Evolutionary conservation across 2,888 invertebrate genomes (phyloP), one percentile per base, ranked within the genome.

Genomic region (Xylocampa areola): DNA sequence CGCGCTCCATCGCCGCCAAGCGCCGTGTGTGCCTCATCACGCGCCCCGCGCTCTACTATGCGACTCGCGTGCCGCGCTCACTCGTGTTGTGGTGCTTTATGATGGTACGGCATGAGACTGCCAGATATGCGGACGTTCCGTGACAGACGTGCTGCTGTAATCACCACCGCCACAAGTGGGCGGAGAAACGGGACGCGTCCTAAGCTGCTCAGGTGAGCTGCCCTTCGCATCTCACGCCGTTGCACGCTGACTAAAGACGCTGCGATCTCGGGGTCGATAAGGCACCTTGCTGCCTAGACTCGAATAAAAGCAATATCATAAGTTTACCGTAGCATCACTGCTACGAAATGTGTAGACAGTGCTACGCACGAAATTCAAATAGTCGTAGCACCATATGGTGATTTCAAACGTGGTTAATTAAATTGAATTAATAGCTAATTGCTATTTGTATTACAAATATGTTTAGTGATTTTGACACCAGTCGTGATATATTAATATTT

Each of bases 121-220:
- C 91, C 79, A 87, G 91, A 87, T 88, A 92, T 92, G 91, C 89
- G 91, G 92, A 91, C 92, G 92, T 91, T 87, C 89, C 90, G 90
- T 92, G 87, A 92, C 73, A 89, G 80, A 82, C 83, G 81, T 80
- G 79, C 79, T 73, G 79, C 77, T 70, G 78, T 80, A 79, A 82
- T 84, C 76, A 72, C 76, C 81, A 84, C 87, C 85, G 92, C 92
- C 86, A 92, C 93, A 91, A 92, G 92, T 93, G 92, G 91, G 90
- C 87, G 92, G 89, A 86, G 87, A 86, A 81, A 84, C 85, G 80
- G 76, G 80, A 85, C 89, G 84, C 86, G 82, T 81, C 81, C 81
- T 77, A 86, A 81, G 82, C 87, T 86, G 90, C 92, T 89, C 91
- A 92, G 92, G 92, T 92, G 90, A 92, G 92, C 88, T 84, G 87